Percentiles rank a stretch among this genome's conserved stretches.
These are phyloP conservation scores for Trichopoda pennipes DNA, from an alignment of 2,888 invertebrate species.

Conservation along the genomic window DNA sequence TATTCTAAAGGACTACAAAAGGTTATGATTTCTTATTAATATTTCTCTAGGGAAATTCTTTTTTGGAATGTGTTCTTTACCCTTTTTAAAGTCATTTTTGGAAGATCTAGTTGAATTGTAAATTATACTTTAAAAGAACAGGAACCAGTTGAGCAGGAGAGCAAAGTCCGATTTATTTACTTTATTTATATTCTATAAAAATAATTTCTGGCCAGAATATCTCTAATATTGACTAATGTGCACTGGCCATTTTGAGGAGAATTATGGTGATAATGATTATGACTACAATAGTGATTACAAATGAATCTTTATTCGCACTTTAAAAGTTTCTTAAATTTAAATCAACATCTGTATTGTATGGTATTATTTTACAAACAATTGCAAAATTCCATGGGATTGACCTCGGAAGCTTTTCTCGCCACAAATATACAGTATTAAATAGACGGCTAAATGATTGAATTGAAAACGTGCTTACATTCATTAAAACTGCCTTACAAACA, in stretches of 20 bases:
- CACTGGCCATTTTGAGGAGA: not conserved
- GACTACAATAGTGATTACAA: slow-evolving; percentile 45
- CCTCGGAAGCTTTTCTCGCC: slow-evolving; percentile 53
- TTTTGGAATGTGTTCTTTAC: too few relatives aligned
- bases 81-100: too few relatives aligned
- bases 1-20: too few relatives aligned
- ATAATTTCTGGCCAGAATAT: too few relatives aligned
- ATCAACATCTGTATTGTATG: slow-evolving; percentile 51
- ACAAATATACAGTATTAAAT: slow-evolving; percentile 60
- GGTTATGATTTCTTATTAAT: too few relatives aligned
- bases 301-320: slow-evolving; percentile 36
- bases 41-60: too few relatives aligned
- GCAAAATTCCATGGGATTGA: slow-evolving; percentile 63
- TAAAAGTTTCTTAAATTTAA: slow-evolving; percentile 44
- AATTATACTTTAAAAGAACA: too few relatives aligned
- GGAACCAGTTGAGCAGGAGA: too few relatives aligned
- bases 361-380: slow-evolving; percentile 63
- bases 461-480: slow-evolving; percentile 38
- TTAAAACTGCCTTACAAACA: not conserved
- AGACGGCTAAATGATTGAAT: slow-evolving; percentile 53
- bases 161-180: too few relatives aligned
- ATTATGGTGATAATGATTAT: slow-evolving; percentile 22
- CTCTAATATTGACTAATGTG: too few relatives aligned
- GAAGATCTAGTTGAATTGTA: too few relatives aligned
- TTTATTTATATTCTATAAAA: too few relatives aligned